Percentiles rank a stretch among this genome's conserved stretches.
Conservation (phyloP, 2,113 vertebrate genomes). For the Salvelinus alpinus region DNA sequence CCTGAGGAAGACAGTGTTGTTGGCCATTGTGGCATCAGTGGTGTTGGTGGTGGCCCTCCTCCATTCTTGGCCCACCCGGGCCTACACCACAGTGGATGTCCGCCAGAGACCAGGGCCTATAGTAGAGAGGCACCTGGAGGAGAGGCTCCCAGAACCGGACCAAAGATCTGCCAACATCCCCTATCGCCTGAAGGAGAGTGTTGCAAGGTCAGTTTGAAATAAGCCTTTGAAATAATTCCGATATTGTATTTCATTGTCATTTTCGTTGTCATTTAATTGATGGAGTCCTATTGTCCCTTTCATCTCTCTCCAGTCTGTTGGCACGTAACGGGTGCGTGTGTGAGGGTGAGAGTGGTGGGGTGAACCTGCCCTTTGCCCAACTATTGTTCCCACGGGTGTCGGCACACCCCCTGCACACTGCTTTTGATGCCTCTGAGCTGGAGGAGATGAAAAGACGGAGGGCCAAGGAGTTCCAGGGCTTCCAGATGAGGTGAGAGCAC, state of each 20-base stretch:
- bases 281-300: not conserved
- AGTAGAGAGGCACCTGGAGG: constrained; percentile 57
- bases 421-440: constrained; percentile 73
- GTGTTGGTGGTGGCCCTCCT: constrained; percentile 59
- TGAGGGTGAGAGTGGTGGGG: constrained; percentile 66
- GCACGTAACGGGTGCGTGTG: constrained; percentile 82
- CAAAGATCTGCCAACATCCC: constrained; percentile 59
- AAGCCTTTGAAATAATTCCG: not conserved
- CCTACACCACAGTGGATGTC: constrained; percentile 54
- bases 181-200: constrained; percentile 61
- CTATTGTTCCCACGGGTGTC: constrained; percentile 75
- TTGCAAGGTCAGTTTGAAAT: constrained; percentile 57
- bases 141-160: constrained; percentile 55
- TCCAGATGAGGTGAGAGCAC: constrained; percentile 75
- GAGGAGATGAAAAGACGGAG: constrained; percentile 71
- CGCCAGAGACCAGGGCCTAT: constrained; percentile 56
- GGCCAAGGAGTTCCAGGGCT: constrained; percentile 78
- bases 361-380: constrained; percentile 77
- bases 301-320: constrained; percentile 72
- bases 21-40: constrained; percentile 67
- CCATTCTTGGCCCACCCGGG: constrained; percentile 62
- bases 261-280: not conserved
- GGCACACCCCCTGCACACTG: constrained; percentile 74
- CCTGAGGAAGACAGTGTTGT: constrained; percentile 61
- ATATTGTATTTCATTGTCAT: too few species aligned